Evolutionary conservation across 2,113 vertebrate genomes (phyloP).

Genomic region (Parus major): DNA sequence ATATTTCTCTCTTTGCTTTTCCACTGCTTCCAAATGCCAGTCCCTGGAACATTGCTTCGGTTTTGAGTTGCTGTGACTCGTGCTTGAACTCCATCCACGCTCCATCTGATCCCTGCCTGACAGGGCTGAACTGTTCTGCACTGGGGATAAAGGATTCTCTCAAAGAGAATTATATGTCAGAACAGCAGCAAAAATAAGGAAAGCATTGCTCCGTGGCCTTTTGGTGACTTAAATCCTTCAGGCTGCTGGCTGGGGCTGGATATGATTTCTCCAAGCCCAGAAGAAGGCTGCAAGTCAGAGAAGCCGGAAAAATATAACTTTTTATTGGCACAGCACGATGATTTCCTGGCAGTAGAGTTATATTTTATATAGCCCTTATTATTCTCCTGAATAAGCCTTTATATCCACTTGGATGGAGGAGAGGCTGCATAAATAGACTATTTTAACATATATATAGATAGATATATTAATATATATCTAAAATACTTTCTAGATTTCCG

Average conservation of each 20-base stretch:
- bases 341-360: slow-evolving; percentile 51
- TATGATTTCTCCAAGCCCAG: neutral
- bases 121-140: neutral
- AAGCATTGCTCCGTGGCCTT: neutral
- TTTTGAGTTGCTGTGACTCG: slow-evolving; percentile 11
- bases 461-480: neutral
- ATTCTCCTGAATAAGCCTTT: slow-evolving; percentile 63
- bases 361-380: slow-evolving; percentile 47
- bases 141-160: neutral
- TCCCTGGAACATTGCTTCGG: neutral
- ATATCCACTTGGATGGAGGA: slow-evolving; percentile 34
- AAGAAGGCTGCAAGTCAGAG: slow-evolving; percentile 17
- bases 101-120: neutral
- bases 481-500: neutral
- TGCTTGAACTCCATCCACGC: neutral
- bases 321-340: slow-evolving; percentile 44
- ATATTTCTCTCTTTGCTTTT: slow-evolving; percentile 22
- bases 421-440: neutral
- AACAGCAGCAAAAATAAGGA: neutral
- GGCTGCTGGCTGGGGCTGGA: neutral
- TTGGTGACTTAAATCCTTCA: neutral
- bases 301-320: slow-evolving; percentile 28
- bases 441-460: neutral
- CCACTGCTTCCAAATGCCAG: slow-evolving; percentile 1
- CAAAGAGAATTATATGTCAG: neutral